Conservation (phyloP, 1,140 invertebrate genomes). For the Campoletis sonorensis region DNA sequence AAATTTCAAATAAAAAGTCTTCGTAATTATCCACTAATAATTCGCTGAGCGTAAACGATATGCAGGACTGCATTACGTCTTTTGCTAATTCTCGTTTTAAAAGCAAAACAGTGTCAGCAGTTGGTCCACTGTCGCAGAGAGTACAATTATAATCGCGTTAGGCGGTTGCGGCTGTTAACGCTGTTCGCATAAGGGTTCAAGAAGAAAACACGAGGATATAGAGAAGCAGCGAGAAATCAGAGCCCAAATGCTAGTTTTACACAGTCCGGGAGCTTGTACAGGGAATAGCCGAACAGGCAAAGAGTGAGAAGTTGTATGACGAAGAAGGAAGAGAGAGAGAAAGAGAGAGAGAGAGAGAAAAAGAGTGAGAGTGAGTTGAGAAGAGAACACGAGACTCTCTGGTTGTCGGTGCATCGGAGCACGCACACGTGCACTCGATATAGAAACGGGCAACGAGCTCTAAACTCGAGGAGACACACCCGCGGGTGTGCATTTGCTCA, state of each 20-base stretch:
- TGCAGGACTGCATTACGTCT: neutral
- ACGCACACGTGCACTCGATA: conserved; percentile 39
- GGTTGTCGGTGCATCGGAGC: conserved; percentile 30
- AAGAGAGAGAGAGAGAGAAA: neutral
- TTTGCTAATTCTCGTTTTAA: neutral
- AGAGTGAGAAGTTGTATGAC: neutral
- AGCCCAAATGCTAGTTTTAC: conserved; percentile 19
- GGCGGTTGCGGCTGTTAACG: conserved; percentile 1
- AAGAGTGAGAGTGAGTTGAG: neutral
- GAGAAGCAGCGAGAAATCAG: conserved; percentile 16
- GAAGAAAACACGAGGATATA: conserved; percentile 5
- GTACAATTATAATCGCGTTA: conserved; percentile 27
- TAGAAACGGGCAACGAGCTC: conserved; percentile 42
- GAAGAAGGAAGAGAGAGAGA: neutral
- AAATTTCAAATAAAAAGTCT: too few relatives aligned
- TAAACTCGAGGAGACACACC: conserved; percentile 30
- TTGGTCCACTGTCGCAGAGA: conserved; percentile 8
- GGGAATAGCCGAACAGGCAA: neutral
- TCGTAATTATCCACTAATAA: neutral
- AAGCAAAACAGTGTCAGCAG: neutral
- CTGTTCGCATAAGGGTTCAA: neutral
- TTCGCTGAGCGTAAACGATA: neutral
- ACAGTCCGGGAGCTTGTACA: conserved; percentile 5
- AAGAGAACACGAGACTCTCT: neutral
- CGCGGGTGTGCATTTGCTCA: conserved; percentile 16